These are phyloP conservation scores for Mus musculus DNA, from an alignment of 2,113 vertebrate genomes.

Conservation along the genomic window DNA sequence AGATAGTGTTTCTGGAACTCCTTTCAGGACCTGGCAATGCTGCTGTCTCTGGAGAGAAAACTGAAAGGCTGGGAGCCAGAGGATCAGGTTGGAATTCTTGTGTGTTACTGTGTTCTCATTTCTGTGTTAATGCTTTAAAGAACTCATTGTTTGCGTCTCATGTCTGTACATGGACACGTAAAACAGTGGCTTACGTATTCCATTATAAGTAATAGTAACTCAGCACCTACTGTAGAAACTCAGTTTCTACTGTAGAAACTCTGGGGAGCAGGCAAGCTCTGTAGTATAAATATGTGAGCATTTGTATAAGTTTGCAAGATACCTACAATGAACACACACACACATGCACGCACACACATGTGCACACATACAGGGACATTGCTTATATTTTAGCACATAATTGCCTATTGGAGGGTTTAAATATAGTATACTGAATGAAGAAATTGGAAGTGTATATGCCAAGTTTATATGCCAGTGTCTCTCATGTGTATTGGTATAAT, in stretches of 20 bases:
- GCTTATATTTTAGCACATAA: neutral
- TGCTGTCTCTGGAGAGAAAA: slow-evolving; percentile 42
- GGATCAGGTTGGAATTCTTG: neutral
- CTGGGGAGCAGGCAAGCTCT: neutral
- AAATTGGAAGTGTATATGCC: neutral
- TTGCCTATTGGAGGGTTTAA: neutral
- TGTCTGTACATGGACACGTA: neutral
- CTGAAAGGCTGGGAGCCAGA: neutral
- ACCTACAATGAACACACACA: neutral
- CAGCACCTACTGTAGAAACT: neutral
- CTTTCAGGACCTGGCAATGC: neutral
- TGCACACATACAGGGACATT: accelerated
- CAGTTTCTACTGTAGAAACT: neutral
- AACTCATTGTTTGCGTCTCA: neutral
- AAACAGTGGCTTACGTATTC: neutral
- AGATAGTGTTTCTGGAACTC: slow-evolving; percentile 61
- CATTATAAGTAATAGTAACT: neutral
- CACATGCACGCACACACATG: neutral
- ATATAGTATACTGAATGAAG: slow-evolving; percentile 3
- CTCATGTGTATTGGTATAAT: neutral
- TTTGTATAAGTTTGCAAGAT: neutral
- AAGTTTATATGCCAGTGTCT: neutral
- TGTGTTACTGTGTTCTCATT: neutral
- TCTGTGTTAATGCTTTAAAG: slow-evolving; percentile 13
- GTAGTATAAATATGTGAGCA: neutral